Base-by-base conservation (phyloP, 2,797 vertebrate genomes). In the Cyprinodon diabolis region DNA sequence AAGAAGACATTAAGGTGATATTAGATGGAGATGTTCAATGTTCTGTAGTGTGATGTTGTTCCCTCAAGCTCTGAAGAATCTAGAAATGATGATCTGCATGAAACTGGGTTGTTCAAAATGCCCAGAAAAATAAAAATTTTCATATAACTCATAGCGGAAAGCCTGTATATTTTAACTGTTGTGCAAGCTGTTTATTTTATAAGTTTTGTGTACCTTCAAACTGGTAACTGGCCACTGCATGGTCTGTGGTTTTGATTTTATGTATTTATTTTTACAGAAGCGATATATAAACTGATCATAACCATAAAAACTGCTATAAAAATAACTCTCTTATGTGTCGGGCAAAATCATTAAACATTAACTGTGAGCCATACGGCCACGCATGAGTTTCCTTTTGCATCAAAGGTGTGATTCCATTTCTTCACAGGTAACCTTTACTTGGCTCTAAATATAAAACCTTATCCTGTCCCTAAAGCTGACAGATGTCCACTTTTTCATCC, bases 381-480 rank as follows among this genome's bases (percentile, higher is more conserved):
- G 11, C 83, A 68, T 79, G 81, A 80, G 78, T 54, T 72, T 11
- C 52, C 79, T 81, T 77, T 71, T 78, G 79, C 43, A 76, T 76
- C 4, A 0, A 17, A 57, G 62, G 4, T 9, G 54, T 11, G 56
- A 12, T 72, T 63, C 57, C 25, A 56, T 57, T 43, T 52, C 55
- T 48, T 69, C 76, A 84, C 76, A 74, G 69, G 47, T 69, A 13
- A 30, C 75, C 78, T 23, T 76, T 68, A 56, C 66, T 47, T 69
- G 66, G 76, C 70, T 81, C 77, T 86, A 72, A 75, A 82, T 86
- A 75, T 77, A 69, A 25, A 23, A 12, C 82, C 9, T 60, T 19
- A 4, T 74, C 58, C 23, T 35, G 74, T 60, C 0, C 5, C 35
- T 25, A 57, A 78, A 56, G 40, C 75, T 1, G 15, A 71, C 54